Evolutionary conservation across 2,113 vertebrate genomes (phyloP).

Genomic region (Gyps fulvus): DNA sequence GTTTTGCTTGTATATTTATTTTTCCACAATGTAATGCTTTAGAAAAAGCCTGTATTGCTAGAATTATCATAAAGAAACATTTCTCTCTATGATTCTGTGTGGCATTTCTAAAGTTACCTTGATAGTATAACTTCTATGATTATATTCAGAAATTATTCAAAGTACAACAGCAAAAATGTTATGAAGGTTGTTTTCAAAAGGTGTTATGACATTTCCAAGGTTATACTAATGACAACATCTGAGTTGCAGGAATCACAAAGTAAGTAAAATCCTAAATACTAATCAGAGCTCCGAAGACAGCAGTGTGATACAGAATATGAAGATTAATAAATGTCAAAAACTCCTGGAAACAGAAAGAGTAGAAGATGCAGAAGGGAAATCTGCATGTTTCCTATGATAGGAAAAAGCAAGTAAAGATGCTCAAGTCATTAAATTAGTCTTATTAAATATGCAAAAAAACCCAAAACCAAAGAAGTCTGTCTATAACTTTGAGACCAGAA

Average conservation of each 20-base stretch:
- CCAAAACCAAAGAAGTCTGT: background rate
- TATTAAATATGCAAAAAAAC: background rate
- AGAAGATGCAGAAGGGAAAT: background rate
- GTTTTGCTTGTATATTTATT: background rate
- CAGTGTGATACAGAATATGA: background rate
- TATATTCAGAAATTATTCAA: background rate
- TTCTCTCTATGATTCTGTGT: background rate
- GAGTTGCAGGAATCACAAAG: background rate
- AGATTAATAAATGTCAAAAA: background rate
- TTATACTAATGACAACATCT: background rate
- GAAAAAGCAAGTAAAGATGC: background rate
- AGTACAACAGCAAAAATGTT: background rate
- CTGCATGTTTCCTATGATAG: background rate
- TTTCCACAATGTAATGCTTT: background rate
- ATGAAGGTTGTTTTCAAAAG: background rate
- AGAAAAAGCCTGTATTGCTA: background rate
- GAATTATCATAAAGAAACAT: background rate
- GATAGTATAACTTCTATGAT: background rate
- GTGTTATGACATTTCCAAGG: background rate
- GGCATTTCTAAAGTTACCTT: background rate
- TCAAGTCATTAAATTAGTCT: background rate
- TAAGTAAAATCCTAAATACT: background rate
- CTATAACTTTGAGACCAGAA: background rate
- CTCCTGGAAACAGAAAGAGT: background rate
- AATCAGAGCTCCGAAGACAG: background rate